Evolutionary conservation across 2,888 invertebrate species (phyloP).

Genomic region (Lepidonotus clava): DNA sequence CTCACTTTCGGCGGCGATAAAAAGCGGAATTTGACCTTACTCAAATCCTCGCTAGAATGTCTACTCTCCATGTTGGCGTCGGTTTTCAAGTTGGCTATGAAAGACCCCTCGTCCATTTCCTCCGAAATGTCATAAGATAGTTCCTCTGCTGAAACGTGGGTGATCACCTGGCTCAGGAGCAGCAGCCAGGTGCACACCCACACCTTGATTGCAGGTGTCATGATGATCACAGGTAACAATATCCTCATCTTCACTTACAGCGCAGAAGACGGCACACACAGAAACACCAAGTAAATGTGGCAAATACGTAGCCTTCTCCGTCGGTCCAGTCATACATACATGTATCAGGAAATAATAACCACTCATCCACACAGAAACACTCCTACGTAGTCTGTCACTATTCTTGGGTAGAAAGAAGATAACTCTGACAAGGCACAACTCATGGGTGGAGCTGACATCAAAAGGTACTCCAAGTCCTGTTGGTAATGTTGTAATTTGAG

Average conservation of each 20-base stretch:
- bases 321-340: constrained; percentile 5
- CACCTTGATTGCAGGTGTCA: background rate
- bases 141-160: background rate
- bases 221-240: background rate
- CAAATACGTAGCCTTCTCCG: background rate
- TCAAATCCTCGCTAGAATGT: constrained; percentile 52
- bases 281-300: background rate
- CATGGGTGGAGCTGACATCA: too few species aligned
- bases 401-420: too few species aligned
- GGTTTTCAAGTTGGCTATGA: constrained; percentile 62
- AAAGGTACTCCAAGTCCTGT: too few species aligned
- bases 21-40: constrained; percentile 61
- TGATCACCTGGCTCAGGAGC: background rate
- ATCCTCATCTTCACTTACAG: background rate
- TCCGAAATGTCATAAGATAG: constrained; percentile 56
- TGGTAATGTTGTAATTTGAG: too few species aligned
- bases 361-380: too few species aligned
- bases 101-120: constrained; percentile 60
- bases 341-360: too few species aligned
- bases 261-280: background rate
- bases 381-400: too few species aligned
- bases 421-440: too few species aligned
- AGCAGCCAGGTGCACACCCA: background rate
- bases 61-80: constrained; percentile 59
- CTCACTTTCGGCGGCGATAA: constrained; percentile 55